Conservation (phyloP, 1,140 invertebrate species). For the Rhagoletis pomonella region DNA sequence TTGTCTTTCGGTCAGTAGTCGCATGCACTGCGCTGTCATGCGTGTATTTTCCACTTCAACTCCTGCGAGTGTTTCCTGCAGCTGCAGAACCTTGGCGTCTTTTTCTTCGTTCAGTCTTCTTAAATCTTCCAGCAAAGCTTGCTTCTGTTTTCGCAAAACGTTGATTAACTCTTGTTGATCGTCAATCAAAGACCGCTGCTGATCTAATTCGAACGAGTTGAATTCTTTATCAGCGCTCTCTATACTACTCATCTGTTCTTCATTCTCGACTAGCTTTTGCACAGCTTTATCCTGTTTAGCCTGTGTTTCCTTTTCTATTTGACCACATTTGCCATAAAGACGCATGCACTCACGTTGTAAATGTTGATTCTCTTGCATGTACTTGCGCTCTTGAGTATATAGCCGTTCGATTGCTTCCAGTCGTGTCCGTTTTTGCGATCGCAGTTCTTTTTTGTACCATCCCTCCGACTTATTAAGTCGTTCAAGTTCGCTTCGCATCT, state of each 20-base stretch:
- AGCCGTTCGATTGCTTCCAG: constrained; percentile 68
- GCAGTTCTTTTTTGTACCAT: constrained; percentile 70
- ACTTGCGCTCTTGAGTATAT: constrained; percentile 69
- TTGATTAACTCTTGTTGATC: constrained; percentile 67
- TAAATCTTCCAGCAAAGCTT: constrained; percentile 64
- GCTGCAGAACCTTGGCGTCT: constrained; percentile 63
- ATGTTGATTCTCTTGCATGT: constrained; percentile 68
- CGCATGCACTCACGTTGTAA: constrained; percentile 66
- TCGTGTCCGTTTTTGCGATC: constrained; percentile 64
- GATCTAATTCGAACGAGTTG: constrained; percentile 63
- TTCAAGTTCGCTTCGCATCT: constrained; percentile 67
- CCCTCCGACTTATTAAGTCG: constrained; percentile 69
- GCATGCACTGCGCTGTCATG: constrained; percentile 65
- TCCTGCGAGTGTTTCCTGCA: constrained; percentile 63
- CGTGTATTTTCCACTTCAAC: constrained; percentile 69
- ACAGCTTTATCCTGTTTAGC: background rate
- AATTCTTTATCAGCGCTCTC: background rate
- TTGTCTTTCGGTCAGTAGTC: constrained; percentile 63
- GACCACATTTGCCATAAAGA: constrained; percentile 62
- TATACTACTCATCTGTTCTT: background rate
- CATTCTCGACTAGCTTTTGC: background rate
- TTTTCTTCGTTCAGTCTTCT: constrained; percentile 64
- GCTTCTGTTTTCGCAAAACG: constrained; percentile 69
- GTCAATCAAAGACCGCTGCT: constrained; percentile 63
- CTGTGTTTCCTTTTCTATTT: constrained; percentile 60